A percentile compares a stretch with the other conserved stretches of the same genome.
phyloP scores from a whole-genome alignment of 2,113 vertebrate genomes.

The Vulpes vulpes region DNA sequence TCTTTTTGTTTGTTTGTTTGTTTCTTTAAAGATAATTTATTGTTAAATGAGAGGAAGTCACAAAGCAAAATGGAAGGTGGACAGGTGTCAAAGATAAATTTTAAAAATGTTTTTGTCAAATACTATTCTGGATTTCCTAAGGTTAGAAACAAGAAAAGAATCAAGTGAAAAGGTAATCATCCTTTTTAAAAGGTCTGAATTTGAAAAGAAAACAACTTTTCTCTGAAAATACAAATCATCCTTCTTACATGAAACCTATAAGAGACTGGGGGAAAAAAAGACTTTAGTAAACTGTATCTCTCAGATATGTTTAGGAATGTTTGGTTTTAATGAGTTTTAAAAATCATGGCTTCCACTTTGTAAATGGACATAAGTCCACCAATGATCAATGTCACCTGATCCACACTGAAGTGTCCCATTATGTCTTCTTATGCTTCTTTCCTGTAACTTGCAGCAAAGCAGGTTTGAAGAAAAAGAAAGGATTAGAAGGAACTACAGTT shows the following conservation, averaged over 20 bases:
- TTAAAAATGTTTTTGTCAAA: constrained; percentile 71
- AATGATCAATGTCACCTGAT: rapidly evolving
- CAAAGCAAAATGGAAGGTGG: constrained; percentile 79
- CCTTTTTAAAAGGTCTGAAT: constrained; percentile 45
- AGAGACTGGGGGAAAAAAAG: background rate
- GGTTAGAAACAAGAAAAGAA: constrained; percentile 78
- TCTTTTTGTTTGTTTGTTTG: background rate
- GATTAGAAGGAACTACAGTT: constrained; percentile 24
- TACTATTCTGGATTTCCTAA: constrained; percentile 79
- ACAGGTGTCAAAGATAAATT: constrained; percentile 74
- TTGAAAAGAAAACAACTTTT: constrained; percentile 57
- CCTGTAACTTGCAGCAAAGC: constrained; percentile 11
- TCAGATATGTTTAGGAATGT: background rate
- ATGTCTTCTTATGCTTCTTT: rapidly evolving
- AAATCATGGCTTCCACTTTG: background rate
- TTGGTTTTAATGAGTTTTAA: constrained; percentile 14
- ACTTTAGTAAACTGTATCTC: constrained; percentile 10
- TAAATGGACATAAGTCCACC: background rate
- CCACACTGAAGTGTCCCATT: rapidly evolving
- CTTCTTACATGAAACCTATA: constrained; percentile 25
- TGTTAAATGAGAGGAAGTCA: constrained; percentile 80
- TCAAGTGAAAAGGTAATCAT: constrained; percentile 66
- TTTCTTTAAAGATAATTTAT: constrained; percentile 86
- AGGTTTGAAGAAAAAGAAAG: constrained; percentile 59
- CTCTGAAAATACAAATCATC: constrained; percentile 40